Base-by-base conservation (phyloP, 2,888 invertebrate species). In the Chymomyza amoena region DNA sequence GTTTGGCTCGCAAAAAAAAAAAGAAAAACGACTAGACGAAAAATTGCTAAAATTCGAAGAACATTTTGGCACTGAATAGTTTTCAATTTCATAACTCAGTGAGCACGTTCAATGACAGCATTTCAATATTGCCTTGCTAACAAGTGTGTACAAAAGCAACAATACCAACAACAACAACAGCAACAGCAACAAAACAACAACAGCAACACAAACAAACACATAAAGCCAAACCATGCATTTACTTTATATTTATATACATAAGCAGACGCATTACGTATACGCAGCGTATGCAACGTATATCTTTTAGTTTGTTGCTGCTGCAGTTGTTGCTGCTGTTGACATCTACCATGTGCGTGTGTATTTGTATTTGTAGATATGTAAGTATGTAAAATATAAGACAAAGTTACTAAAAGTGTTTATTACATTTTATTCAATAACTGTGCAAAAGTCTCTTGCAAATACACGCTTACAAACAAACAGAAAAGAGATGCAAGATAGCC, bases 21-120 rank as follows among this genome's bases (percentile, higher is more conserved):
- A 32, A 28, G 4, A 28, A 3, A 28, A 3, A 28, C 28, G 60
- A 32, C 60, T 6, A 60, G 32, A 60, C 60, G 60, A 36, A 60
- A 57, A 60, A 60, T 25, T 60, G 32, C 74, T 69, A 81, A 81
- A 87, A 81, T 81, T 72, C 79, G 72, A 87, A 81, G 82, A 87
- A 81, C 68, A 79, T 81, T 89, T 88, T 88, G 39, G 77, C 85
- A 76, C 76, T 78, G 81, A 89, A 88, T 79, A 88, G 79, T 88
- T 88, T 90, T 85, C 90, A 90, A 90, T 90, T 90, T 90, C 90
- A 90, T 90, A 90, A 90, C 84, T 90, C 90, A 90, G 79, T 90
- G 90, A 89, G 79, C 89, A 88, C 84, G 82, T 76, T 81, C 84
- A 79, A 87, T 83, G 88, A 78, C 78, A 79, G 84, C 81, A 87